phyloP scores from a whole-genome alignment of 2,888 invertebrate species.

The Rotaria socialis region DNA sequence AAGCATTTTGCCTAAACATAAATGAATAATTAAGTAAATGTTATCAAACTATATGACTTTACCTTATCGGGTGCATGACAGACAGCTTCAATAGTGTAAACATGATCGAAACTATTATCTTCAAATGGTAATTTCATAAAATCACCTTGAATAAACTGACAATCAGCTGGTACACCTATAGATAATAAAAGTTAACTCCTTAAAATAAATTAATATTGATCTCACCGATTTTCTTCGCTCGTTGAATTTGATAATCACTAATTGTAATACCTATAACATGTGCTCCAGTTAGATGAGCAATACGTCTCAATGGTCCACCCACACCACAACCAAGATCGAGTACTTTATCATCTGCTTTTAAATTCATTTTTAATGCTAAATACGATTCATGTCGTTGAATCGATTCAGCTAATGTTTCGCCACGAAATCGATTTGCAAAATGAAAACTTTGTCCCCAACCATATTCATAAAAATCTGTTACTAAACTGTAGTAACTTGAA shows the following conservation, averaged over 20 bases:
- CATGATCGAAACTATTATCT: constrained; percentile 47
- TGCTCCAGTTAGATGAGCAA: constrained; percentile 47
- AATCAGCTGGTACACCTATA: constrained; percentile 2
- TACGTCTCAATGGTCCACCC: constrained; percentile 48
- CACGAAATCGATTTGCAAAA: constrained; percentile 47
- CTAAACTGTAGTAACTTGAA: constrained; percentile 48
- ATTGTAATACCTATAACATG: constrained; percentile 47
- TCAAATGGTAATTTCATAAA: constrained; percentile 47
- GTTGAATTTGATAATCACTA: constrained; percentile 48
- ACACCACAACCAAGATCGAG: constrained; percentile 49
- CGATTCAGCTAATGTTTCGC: constrained; percentile 48
- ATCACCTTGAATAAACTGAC: constrained; percentile 47
- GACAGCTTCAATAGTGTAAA: constrained; percentile 48
- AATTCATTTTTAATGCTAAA: constrained; percentile 47
- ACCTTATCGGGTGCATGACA: constrained; percentile 48
- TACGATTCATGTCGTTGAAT: constrained; percentile 48
- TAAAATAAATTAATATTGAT: neutral
- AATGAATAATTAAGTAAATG: no score
- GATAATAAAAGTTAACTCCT: neutral
- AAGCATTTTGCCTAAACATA: constrained; percentile 38
- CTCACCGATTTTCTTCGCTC: constrained; percentile 47
- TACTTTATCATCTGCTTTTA: constrained; percentile 46
- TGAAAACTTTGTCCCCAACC: constrained; percentile 49
- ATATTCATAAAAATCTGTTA: constrained; percentile 49
- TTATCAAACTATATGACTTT: neutral